A percentile compares a stretch with the other conserved stretches of the same genome.
Evolutionary conservation across 2,888 invertebrate genomes (phyloP).

Genomic region (Agrochola circellaris): DNA sequence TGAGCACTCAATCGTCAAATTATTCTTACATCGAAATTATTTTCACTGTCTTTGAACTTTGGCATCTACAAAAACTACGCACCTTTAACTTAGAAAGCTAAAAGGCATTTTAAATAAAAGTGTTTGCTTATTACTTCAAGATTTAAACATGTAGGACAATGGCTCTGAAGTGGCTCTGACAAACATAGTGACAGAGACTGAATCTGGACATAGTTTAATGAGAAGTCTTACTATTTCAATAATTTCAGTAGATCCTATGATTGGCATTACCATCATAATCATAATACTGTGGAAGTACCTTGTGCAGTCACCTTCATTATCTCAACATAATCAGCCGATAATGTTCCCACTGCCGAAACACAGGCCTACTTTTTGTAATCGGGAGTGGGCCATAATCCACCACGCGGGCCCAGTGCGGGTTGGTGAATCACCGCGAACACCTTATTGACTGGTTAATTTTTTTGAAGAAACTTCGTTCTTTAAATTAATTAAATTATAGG

Average conservation of each 20-base stretch:
- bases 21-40: background rate
- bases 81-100: background rate
- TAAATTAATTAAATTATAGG: no score
- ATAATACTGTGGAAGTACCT: no score
- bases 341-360: background rate
- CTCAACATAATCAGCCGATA: no score
- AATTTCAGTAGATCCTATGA: background rate
- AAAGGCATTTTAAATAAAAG: background rate
- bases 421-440: no score
- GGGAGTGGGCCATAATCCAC: no score
- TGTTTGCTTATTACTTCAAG: background rate
- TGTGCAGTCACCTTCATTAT: no score
- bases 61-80: background rate
- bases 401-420: no score
- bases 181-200: no score
- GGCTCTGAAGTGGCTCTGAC: background rate
- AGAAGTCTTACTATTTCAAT: background rate
- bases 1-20: slow-evolving; percentile 15
- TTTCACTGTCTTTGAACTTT: slow-evolving; percentile 4
- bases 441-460: no score
- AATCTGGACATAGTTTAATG: background rate
- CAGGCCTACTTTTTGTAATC: no score
- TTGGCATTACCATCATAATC: no score
- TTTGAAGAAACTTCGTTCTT: no score
- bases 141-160: background rate